Evolutionary conservation across 2,797 vertebrate species (phyloP), one percentile per base, ranked within the genome.

Genomic region (Lindbergichthys nudifrons): DNA sequence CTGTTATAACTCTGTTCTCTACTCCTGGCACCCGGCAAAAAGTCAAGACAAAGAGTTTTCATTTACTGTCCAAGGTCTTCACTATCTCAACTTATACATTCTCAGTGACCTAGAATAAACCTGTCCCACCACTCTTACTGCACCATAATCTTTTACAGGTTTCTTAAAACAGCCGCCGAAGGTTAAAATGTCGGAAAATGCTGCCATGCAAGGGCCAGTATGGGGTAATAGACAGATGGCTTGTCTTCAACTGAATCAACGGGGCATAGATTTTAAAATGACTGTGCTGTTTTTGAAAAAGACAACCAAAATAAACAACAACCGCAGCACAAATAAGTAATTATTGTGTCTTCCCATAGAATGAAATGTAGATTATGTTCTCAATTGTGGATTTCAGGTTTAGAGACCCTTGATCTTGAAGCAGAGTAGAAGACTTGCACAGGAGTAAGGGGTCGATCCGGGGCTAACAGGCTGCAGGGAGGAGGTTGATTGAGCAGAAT

Each of bases 311-410:
- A 51, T 77, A 77, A 45, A 68, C 18, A 82, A 77, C 53, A 74
- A 21, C 16, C 0, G 0, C 32, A 56, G 12, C 66, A 52, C 45
- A 51, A 72, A 80, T 36, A 79, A 48, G 18, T 75, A 58, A 61
- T 13, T 58, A 41, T 47, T 58, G 19, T 65, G 59, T 73, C 63
- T 80, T 66, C 47, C 21, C 14, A 26, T 57, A 83, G 68, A 83
- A 81, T 75, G 2, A 81, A 73, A 81, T 48, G 66, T 23, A 75
- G 81, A 88, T 89, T 76, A 89, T 72, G 51, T 54, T 87, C 70
- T 89, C 77, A 81, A 19, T 65, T 70, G 65, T 70, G 84, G 81
- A 90, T 91, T 88, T 92, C 36, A 83, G 61, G 82, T 87, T 87
- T 79, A 65, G 65, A 79, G 82, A 89, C 72, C 70, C 64, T 75